Conservation (phyloP, 2,888 invertebrate species). For the Nycteola revayana region DNA sequence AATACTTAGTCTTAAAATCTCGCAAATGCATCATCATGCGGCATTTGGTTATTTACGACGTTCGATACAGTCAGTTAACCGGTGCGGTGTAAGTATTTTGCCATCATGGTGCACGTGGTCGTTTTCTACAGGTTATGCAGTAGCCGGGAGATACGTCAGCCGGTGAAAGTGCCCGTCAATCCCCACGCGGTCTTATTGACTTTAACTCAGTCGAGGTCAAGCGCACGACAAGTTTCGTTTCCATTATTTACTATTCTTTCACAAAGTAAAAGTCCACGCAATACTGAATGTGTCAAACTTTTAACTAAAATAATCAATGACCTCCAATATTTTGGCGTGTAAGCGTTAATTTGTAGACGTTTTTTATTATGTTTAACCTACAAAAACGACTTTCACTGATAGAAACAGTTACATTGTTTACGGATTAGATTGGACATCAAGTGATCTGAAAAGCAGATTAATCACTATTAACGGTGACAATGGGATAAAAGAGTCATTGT, state of each 20-base stretch:
- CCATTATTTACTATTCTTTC: conserved; percentile 54
- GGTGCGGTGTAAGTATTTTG: too few species aligned
- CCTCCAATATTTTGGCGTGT: not conserved
- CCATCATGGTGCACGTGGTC: conserved; percentile 27
- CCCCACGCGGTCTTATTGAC: conserved; percentile 51
- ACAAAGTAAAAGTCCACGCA: conserved; percentile 62
- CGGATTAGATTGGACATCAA: too few species aligned
- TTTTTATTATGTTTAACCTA: not conserved
- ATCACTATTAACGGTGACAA: too few species aligned
- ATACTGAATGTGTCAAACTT: conserved; percentile 20
- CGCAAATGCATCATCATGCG: too few species aligned
- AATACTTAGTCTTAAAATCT: too few species aligned
- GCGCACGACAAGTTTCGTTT: conserved; percentile 62
- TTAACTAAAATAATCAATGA: conserved; percentile 2
- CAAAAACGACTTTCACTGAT: too few species aligned
- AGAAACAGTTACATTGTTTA: too few species aligned
- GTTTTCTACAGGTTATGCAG: conserved; percentile 27
- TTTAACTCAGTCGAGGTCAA: conserved; percentile 59
- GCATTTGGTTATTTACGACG: too few species aligned
- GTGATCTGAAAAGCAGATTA: too few species aligned
- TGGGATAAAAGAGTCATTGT: too few species aligned
- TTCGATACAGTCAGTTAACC: too few species aligned
- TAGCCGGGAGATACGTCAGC: conserved; percentile 29
- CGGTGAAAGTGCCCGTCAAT: conserved; percentile 63
- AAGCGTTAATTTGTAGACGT: conserved; percentile 2